Evolutionary conservation across 2,113 vertebrate genomes (phyloP).

Genomic region (Paramisgurnus dabryanus): DNA sequence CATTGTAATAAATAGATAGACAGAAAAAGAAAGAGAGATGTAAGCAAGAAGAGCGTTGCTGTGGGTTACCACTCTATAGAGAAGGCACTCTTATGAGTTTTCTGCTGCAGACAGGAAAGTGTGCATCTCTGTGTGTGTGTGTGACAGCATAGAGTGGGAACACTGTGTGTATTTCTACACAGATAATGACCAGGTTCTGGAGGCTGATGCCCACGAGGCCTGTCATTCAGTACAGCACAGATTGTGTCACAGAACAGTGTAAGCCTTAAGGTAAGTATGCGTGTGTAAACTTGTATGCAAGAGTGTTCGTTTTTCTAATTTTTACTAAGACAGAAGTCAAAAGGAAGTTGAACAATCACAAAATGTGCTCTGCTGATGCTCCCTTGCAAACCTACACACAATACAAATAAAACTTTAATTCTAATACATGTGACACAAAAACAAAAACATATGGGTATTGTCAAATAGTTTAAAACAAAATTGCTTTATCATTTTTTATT

Average conservation of each 20-base stretch:
- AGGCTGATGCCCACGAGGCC: slow-evolving; percentile 21
- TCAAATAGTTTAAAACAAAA: too few relatives aligned
- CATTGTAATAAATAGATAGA: slow-evolving; percentile 12
- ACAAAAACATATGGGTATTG: too few relatives aligned
- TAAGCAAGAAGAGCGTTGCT: slow-evolving; percentile 50
- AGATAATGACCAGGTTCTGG: slow-evolving; percentile 51
- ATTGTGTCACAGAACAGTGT: slow-evolving; percentile 1
- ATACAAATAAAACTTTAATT: too few relatives aligned
- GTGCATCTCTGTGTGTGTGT: slow-evolving; percentile 32
- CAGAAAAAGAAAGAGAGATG: slow-evolving; percentile 14
- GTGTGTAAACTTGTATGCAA: slow-evolving; percentile 31
- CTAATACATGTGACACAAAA: too few relatives aligned
- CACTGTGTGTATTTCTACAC: slow-evolving; percentile 7
- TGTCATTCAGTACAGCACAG: slow-evolving; percentile 47
- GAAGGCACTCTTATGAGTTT: slow-evolving; percentile 45
- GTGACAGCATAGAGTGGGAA: not conserved
- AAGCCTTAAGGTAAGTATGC: slow-evolving; percentile 29
- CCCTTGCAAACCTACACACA: not conserved
- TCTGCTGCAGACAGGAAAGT: slow-evolving; percentile 39
- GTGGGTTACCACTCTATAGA: slow-evolving; percentile 54
- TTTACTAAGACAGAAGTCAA: not conserved
- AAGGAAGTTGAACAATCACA: not conserved
- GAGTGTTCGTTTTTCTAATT: slow-evolving; percentile 5
- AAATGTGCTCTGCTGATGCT: not conserved
- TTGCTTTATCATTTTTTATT: too few relatives aligned